Conservation (phyloP, 1,140 invertebrate species). For the Calosoma granatense region DNA sequence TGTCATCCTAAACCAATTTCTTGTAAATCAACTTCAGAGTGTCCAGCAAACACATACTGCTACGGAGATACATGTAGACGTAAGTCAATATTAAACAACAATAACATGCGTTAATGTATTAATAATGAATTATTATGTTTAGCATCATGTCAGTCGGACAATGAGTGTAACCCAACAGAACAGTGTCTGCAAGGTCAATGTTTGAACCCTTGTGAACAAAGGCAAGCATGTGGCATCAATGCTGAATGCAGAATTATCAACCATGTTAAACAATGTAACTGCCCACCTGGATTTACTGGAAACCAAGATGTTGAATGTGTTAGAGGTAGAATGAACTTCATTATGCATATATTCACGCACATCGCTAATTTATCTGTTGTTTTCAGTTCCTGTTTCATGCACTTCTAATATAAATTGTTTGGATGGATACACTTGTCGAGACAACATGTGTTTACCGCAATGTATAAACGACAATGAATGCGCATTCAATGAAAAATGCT, state of each 20-base stretch:
- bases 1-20: constrained; percentile 64
- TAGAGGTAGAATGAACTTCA: constrained; percentile 52
- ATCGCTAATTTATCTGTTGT: constrained; percentile 13
- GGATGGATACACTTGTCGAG: constrained; percentile 53
- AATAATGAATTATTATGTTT: constrained; percentile 23
- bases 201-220: constrained; percentile 67
- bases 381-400: constrained; percentile 65
- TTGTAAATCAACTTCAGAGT: constrained; percentile 61
- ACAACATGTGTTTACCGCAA: constrained; percentile 64
- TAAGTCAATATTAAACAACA: constrained; percentile 44
- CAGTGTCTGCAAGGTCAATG: constrained; percentile 76
- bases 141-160: constrained; percentile 69
- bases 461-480: constrained; percentile 73
- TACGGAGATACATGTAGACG: constrained; percentile 70
- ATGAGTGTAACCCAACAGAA: constrained; percentile 68
- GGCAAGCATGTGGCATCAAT: constrained; percentile 77
- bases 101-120: neutral
- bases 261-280: constrained; percentile 71
- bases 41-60: constrained; percentile 68
- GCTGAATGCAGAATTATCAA: constrained; percentile 66
- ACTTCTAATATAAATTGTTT: constrained; percentile 56
- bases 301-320: constrained; percentile 76
- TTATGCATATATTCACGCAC: constrained; percentile 3
- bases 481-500: constrained; percentile 84
- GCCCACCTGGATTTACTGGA: constrained; percentile 76